Conservation (phyloP, 2,113 vertebrate genomes). For the Potamarius usumacintae region DNA sequence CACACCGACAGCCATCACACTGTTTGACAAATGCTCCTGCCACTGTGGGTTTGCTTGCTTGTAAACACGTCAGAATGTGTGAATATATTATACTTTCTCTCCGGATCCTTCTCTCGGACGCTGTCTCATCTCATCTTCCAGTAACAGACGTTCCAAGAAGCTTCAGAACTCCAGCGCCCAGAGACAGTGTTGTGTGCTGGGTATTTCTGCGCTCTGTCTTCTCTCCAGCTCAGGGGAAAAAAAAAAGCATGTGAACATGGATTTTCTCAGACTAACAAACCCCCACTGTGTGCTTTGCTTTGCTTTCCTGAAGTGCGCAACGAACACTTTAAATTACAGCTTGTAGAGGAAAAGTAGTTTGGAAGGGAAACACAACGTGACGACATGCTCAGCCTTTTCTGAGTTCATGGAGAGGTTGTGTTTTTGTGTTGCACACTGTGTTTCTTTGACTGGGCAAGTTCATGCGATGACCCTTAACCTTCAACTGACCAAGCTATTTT, state of each 20-base stretch:
- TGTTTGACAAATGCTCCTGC: constrained; percentile 48
- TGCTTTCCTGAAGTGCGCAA: constrained; percentile 21
- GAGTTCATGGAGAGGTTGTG: constrained; percentile 1
- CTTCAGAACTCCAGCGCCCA: constrained; percentile 11
- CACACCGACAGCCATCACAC: not conserved
- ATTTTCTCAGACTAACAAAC: constrained; percentile 47
- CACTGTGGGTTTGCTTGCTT: constrained; percentile 31
- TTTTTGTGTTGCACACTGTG: not conserved
- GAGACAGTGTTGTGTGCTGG: constrained; percentile 27
- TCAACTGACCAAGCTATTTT: too few relatives aligned
- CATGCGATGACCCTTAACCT: not conserved
- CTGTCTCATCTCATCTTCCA: constrained; percentile 14
- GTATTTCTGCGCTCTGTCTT: constrained; percentile 10
- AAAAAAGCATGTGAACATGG: not conserved
- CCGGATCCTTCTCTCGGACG: constrained; percentile 41
- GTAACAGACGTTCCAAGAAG: constrained; percentile 19
- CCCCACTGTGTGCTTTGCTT: constrained; percentile 35
- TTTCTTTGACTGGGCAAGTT: not conserved
- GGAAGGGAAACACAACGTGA: not conserved
- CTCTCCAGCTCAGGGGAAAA: not conserved
- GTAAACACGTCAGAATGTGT: constrained; percentile 50
- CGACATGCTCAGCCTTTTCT: not conserved
- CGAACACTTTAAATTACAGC: constrained; percentile 3
- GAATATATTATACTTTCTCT: constrained; percentile 50
- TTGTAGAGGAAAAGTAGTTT: not conserved